Conservation (phyloP, 2,888 invertebrate species). For the Druceiella hillmani region DNA sequence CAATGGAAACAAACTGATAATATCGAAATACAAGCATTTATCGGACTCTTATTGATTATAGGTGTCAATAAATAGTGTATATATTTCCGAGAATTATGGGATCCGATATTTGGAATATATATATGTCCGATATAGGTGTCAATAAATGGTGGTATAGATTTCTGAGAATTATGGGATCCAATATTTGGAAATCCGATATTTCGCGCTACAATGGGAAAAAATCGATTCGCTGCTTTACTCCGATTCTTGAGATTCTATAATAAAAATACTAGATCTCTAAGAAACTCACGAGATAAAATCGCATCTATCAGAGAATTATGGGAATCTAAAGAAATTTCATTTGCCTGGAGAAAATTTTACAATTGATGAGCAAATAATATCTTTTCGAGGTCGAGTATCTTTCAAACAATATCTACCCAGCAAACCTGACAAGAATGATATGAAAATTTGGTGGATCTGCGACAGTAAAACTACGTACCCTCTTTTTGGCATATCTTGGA, state of each 20-base stretch:
- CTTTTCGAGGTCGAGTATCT: too few relatives aligned
- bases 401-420: too few relatives aligned
- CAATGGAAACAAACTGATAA: slow-evolving; percentile 5
- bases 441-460: too few relatives aligned
- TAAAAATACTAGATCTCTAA: slow-evolving; percentile 7
- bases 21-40: slow-evolving; percentile 6
- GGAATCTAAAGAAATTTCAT: not conserved
- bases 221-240: slow-evolving; percentile 6
- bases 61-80: slow-evolving; percentile 4
- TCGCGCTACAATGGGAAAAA: slow-evolving; percentile 7
- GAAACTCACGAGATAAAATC: slow-evolving; percentile 4
- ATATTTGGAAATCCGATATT: slow-evolving; percentile 7
- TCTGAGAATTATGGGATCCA: slow-evolving; percentile 6
- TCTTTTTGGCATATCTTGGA: too few relatives aligned
- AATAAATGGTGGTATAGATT: too few relatives aligned
- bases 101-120: slow-evolving; percentile 3
- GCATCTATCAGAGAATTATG: slow-evolving; percentile 7
- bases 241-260: slow-evolving; percentile 5
- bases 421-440: too few relatives aligned
- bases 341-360: slow-evolving; percentile 6
- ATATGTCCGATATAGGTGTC: too few relatives aligned
- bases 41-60: slow-evolving; percentile 6
- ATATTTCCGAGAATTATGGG: slow-evolving; percentile 5
- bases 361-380: too few relatives aligned
- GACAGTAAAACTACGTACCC: too few relatives aligned